Base-by-base conservation (phyloP, 2,797 vertebrate genomes). In the Rhabdophis nuchalis region DNA sequence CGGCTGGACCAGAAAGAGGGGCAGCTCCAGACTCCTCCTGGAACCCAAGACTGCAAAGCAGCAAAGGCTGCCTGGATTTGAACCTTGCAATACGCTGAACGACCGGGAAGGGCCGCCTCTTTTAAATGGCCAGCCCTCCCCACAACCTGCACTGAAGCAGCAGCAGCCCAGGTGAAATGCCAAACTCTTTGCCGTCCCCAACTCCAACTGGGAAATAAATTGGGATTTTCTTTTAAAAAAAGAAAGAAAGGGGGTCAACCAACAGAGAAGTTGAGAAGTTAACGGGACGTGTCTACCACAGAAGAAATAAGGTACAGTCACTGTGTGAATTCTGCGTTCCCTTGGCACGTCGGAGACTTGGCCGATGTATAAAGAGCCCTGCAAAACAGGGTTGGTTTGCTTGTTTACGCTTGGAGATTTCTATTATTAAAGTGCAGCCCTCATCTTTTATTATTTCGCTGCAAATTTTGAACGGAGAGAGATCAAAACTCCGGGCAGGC, bases 401-500 rank as follows among this genome's bases (percentile, higher is more conserved):
- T 50, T 50, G 46, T 50, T 96, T 96, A 96, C 94, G 95, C 96
- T 97, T 95, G 96, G 36, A 96, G 93, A 95, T 91, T 93, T 96
- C 92, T 95, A 95, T 96, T 96, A 97, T 96, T 96, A 97, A 97
- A 97, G 97, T 97, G 96, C 96, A 97, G 97, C 97, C 96, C 96
- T 95, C 96, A 54, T 2, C 92, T 88, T 29, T 11, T 27, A 88
- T 7, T 27, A 88, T 87, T 96, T 97, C 96, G 94, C 92, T 93
- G 93, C 90, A 92, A 93, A 95, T 88, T 93, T 91, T 86, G 9
- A 92, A 77, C 93, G 94, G 93, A 8, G 27, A 8, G 27, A 95
- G 92, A 96, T 89, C 93, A 93, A 95, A 95, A 85, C 2, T 2
- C 93, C 82, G 64, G 94, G 93, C 96, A 95, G 94, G 96, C 95